phyloP scores from a whole-genome alignment of 2,797 vertebrate species.

The Tadarida brasiliensis region DNA sequence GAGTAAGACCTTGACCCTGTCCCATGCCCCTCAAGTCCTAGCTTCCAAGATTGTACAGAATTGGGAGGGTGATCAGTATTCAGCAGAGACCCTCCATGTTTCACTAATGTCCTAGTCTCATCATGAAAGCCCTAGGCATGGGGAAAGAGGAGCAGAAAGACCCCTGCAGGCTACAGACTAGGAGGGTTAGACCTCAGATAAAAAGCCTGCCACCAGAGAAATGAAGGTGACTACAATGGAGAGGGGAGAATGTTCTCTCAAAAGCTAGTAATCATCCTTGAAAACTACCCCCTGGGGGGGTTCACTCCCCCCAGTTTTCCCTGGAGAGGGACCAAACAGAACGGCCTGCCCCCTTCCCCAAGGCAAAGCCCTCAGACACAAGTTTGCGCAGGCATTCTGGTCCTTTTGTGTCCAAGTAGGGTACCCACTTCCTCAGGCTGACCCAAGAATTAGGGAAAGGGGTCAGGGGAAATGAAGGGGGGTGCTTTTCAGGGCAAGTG shows the following conservation, averaged over 20 bases:
- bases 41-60: not conserved
- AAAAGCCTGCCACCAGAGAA: not conserved
- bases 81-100: not conserved
- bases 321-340: not conserved
- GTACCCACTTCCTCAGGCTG: not conserved
- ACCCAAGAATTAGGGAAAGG: not conserved
- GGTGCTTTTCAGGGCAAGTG: not conserved
- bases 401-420: not conserved
- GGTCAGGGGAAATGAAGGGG: not conserved
- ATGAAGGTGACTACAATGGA: not conserved
- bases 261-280: not conserved
- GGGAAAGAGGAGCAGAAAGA: conserved; percentile 16
- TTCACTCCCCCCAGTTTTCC: not conserved
- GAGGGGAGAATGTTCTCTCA: not conserved
- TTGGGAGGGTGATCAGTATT: not conserved
- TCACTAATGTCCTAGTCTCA: not conserved
- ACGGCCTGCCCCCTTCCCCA: not conserved
- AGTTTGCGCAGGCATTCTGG: not conserved
- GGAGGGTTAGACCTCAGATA: not conserved
- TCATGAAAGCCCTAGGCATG: not conserved
- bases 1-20: not conserved
- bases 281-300: not conserved
- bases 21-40: not conserved
- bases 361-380: not conserved
- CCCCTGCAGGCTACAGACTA: not conserved